phyloP scores from a whole-genome alignment of 2,797 vertebrate genomes.

The Florisuga fusca region DNA sequence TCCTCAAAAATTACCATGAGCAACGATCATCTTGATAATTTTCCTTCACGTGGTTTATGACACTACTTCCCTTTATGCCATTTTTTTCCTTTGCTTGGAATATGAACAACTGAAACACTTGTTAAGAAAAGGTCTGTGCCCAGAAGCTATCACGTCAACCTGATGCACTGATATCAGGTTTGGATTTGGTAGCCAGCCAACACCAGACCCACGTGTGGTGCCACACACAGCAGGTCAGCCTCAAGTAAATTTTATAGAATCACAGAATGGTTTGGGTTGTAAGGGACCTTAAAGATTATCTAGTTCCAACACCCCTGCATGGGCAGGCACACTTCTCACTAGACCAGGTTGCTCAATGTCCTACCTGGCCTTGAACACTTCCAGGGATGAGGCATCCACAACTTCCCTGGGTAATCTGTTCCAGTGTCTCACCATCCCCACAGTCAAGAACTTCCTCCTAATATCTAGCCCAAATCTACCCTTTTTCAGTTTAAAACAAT shows the following conservation, averaged over 20 bases:
- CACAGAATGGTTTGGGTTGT: too few species aligned
- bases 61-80: background rate
- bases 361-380: too few species aligned
- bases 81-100: background rate
- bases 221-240: rapidly evolving
- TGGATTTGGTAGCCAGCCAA: rapidly evolving
- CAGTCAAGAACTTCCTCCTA: too few species aligned
- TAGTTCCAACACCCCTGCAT: too few species aligned
- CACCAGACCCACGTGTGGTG: rapidly evolving
- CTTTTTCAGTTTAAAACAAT: too few species aligned
- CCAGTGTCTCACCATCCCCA: too few species aligned
- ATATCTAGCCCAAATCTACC: too few species aligned
- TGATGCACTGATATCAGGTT: rapidly evolving
- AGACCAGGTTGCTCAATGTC: too few species aligned
- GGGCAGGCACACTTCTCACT: too few species aligned
- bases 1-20: background rate
- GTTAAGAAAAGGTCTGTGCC: rapidly evolving
- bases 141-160: rapidly evolving
- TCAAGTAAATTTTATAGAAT: background rate
- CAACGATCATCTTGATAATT: background rate
- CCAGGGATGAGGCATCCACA: too few species aligned
- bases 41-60: background rate
- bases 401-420: too few species aligned
- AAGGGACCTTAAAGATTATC: too few species aligned
- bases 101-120: background rate